Evolutionary conservation across 2,797 vertebrate species (phyloP), one percentile per base, ranked within the genome.

Genomic region (Menidia menidia): DNA sequence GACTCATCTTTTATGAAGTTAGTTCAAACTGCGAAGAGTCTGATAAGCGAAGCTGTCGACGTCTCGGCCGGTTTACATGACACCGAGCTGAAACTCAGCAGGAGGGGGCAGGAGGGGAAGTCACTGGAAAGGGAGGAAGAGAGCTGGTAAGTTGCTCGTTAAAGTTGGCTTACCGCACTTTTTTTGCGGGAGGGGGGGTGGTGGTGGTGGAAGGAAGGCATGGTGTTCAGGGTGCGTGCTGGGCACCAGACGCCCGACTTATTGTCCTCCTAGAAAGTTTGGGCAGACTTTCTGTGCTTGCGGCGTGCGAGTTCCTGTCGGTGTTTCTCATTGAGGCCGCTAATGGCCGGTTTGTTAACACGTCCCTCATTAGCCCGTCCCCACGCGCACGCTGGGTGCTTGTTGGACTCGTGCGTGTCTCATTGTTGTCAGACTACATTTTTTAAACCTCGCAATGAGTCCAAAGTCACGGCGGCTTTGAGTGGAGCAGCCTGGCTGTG

Each of bases 141-240:
- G 77, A 92, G 90, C 90, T 93, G 93, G 94, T 95, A 75, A 94
- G 93, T 95, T 87, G 35, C 74, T 84, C 85, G 82, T 75, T 77
- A 81, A 91, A 91, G 86, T 93, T 92, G 70, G 81, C 74, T 91
- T 71, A 80, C 73, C 88, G 78, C 83, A 87, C 82, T 91, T 87
- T 25, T 25, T 25, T 60, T 47, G 12, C 41, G 25, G 80, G 70
- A 68, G 78, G 39, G 80, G 82, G 82, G 64, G 63, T n/a, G n/a
- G 69, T 48, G 41, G 82, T 83, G 64, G 63, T 25, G 25, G 69
- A 48, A 41, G 3, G 25, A 54, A 67, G 77, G 69, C 71, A 77
- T 42, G 79, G 81, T 80, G 68, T 60, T 67, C 66, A 31, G 31
- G 69, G 45, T 44, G 61, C 73, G 70, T 59, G 51, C 50, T 50